Evolutionary conservation across 2,113 vertebrate genomes (phyloP).

Genomic region (Esox niger): DNA sequence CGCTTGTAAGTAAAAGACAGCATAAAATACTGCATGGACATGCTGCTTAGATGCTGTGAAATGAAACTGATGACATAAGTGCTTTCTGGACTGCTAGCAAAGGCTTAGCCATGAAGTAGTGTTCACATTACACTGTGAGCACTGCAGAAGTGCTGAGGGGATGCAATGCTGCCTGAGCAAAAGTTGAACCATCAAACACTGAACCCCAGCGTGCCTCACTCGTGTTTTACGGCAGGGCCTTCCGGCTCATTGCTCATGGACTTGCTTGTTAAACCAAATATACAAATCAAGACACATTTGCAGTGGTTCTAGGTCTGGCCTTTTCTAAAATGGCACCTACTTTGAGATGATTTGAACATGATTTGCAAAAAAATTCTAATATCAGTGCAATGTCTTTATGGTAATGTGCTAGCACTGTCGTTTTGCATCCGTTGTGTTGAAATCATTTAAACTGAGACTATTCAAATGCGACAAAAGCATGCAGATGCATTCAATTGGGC

Average conservation of each 20-base stretch:
- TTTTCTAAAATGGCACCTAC: constrained; percentile 29
- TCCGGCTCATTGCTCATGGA: constrained; percentile 21
- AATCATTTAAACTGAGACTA: too few relatives aligned
- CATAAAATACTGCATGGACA: constrained; percentile 5
- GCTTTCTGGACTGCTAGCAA: constrained; percentile 30
- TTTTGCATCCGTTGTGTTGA: too few relatives aligned
- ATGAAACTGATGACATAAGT: constrained; percentile 33
- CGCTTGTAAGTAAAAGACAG: neutral
- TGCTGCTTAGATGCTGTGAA: constrained; percentile 7
- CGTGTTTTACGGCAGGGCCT: constrained; percentile 19
- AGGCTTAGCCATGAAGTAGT: constrained; percentile 25
- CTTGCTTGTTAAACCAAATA: constrained; percentile 27
- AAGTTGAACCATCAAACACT: constrained; percentile 14
- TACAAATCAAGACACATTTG: constrained; percentile 24
- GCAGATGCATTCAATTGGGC: too few relatives aligned
- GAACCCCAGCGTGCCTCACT: constrained; percentile 7
- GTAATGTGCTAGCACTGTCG: too few relatives aligned
- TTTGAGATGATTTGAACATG: constrained; percentile 28
- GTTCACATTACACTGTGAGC: constrained; percentile 15
- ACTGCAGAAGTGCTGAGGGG: constrained; percentile 24
- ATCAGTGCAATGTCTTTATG: too few relatives aligned
- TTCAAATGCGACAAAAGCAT: too few relatives aligned
- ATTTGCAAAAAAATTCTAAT: too few relatives aligned
- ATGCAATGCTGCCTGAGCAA: constrained; percentile 1
- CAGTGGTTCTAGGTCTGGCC: constrained; percentile 15